These are phyloP conservation scores for Archilochus colubris DNA, from an alignment of 2,113 vertebrate species.

Conservation along the genomic window DNA sequence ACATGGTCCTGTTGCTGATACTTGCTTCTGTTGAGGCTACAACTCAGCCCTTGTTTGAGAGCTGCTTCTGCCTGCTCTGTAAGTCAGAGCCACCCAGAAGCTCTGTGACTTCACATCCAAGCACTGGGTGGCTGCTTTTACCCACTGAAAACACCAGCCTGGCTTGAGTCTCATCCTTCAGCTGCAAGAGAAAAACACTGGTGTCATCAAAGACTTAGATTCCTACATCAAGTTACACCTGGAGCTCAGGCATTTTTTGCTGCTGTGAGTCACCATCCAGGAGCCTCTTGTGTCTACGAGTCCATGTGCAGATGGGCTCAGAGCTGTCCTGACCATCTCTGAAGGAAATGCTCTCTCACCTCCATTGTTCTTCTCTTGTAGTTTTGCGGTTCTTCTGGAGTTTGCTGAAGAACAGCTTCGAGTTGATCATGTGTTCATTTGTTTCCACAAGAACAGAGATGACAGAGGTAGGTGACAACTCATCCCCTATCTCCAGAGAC, in stretches of 20 bases:
- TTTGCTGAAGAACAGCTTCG: slow-evolving; percentile 95
- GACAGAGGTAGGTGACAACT: slow-evolving; percentile 85
- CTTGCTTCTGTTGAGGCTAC: background rate
- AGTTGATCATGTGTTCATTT: slow-evolving; percentile 92
- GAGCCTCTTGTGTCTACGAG: rapidly evolving
- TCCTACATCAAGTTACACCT: background rate
- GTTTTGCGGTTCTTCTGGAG: slow-evolving; percentile 92
- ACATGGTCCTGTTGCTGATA: too few species aligned
- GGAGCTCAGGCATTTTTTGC: background rate
- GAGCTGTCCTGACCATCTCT: rapidly evolving
- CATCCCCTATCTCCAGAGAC: rapidly evolving
- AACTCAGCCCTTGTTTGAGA: background rate
- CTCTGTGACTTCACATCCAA: background rate
- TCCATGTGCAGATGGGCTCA: background rate
- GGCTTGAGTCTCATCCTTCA: background rate
- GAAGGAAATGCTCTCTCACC: rapidly evolving
- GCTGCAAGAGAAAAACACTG: background rate
- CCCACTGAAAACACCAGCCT: background rate
- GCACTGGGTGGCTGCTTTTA: background rate
- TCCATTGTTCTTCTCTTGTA: slow-evolving; percentile 19
- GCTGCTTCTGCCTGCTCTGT: background rate
- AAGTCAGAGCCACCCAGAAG: background rate
- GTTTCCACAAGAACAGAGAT: slow-evolving; percentile 95
- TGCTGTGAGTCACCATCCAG: background rate
- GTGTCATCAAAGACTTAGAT: too few species aligned